A percentile compares a stretch with the other conserved stretches of the same genome.
Conservation (phyloP, 2,797 vertebrate genomes). For the Phoeniculus purpureus region DNA sequence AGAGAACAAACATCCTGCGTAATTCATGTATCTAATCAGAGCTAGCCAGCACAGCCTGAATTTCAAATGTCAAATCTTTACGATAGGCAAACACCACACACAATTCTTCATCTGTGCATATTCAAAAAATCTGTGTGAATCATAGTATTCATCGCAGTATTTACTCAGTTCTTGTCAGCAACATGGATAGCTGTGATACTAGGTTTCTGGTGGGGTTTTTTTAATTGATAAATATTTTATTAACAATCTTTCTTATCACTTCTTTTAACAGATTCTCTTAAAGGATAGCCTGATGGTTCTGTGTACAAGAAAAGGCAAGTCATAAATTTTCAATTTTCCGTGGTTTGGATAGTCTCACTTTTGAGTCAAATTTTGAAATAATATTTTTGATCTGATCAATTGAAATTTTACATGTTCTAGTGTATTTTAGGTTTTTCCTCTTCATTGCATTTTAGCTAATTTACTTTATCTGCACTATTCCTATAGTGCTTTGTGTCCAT, state of each 20-base stretch:
- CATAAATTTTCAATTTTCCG: neutral
- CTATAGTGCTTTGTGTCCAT: neutral
- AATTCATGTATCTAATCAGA: conserved; percentile 68
- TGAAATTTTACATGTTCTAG: neutral
- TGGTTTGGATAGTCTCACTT: neutral
- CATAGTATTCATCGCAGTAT: neutral
- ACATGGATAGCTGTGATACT: neutral
- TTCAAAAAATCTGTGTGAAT: conserved; percentile 26
- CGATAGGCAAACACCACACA: conserved; percentile 43
- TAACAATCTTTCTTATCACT: neutral
- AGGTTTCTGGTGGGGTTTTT: fast-evolving
- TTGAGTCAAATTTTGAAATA: neutral
- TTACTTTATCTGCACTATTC: neutral
- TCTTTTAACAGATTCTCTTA: neutral
- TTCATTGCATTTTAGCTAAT: neutral
- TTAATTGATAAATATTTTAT: neutral
- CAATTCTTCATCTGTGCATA: conserved; percentile 46
- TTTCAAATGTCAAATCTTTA: conserved; percentile 67
- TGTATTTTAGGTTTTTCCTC: fast-evolving
- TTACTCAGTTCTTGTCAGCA: neutral
- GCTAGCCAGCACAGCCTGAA: conserved; percentile 55
- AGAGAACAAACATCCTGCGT: conserved; percentile 65
- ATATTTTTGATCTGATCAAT: neutral
- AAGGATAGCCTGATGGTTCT: neutral
- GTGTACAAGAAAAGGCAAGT: neutral